Base-by-base conservation (phyloP, 2,113 vertebrate genomes). In the Pleuronectes platessa region DNA sequence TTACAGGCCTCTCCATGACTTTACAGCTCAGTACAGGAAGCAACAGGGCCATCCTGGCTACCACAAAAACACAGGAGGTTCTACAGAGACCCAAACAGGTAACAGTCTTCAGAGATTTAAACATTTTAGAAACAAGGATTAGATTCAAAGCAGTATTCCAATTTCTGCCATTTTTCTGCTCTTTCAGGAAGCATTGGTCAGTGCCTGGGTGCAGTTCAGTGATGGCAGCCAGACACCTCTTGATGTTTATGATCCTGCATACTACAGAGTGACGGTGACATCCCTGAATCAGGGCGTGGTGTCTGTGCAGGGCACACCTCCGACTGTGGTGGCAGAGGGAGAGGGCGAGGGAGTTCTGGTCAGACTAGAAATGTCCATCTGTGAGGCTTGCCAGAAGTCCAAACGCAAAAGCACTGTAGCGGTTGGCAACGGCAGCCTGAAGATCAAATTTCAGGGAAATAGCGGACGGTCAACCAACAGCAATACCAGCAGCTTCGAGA, bases 161-260 rank as follows among this genome's bases (percentile, higher is more conserved):
- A 37, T 20, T 61, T 70, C 5, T 69, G 5, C 12, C 20, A 18
- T 68, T 78, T 78, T 59, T 81, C 60, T 68, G 10, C 68, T 68
- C 3, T 74, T 2, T 62, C 65, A 99, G 97, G 96, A 97, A 81
- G 97, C 96, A 1, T 92, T 95, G 90, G 91, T 98, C 85, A 98
- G 96, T 69, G 94, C 96, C 78, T 98, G 96, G 97, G 90, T 99
- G 71, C 96, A 97, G 81, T 99, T 98, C 94, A 98, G 96, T 0
- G 97, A 99, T 0, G 96, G 96, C 11, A 95, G 94, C 3, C 94
- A 96, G 84, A 95, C 95, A 2, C 97, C 96, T 1, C 85, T 99
- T 89, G 96, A 99, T 70, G 93, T 97, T 68, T 99, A 97, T 18
- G 96, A 97, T 23, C 84, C 93, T 9, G 89, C 94, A 63, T 95